Conservation (phyloP, 64 coral and sea anemone species). For the Platygyra sinensis region DNA sequence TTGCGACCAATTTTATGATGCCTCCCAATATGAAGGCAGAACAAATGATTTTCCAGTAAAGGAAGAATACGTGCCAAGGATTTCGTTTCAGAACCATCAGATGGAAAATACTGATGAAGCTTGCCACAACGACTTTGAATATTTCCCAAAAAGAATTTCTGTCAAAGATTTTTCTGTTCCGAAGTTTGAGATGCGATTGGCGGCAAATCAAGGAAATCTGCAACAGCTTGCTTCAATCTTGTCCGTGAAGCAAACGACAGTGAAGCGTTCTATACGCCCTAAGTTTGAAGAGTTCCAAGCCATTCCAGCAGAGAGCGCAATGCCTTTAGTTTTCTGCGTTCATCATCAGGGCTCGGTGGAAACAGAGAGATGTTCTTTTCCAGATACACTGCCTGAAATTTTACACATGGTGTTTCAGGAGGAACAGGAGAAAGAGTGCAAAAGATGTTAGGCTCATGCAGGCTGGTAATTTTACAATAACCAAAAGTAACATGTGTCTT, state of each 20-base stretch:
- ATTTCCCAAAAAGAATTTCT: background rate
- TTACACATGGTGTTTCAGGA: background rate
- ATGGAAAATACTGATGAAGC: background rate
- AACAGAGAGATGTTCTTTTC: no score
- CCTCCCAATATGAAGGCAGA: background rate
- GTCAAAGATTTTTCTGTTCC: slow-evolving; percentile 6
- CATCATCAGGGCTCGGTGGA: no score
- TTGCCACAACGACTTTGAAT: background rate
- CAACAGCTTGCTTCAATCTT: background rate
- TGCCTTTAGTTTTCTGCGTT: background rate
- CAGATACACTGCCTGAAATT: background rate
- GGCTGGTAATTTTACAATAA: no score
- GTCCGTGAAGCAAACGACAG: background rate
- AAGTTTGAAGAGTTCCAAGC: background rate
- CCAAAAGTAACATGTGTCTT: no score
- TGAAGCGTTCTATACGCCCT: background rate
- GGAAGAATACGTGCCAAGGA: background rate
- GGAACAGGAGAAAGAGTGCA: background rate
- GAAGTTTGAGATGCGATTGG: slow-evolving; percentile 1
- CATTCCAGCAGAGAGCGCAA: background rate
- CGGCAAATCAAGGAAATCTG: slow-evolving; percentile 16
- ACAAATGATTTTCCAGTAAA: background rate
- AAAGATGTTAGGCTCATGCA: background rate
- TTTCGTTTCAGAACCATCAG: background rate
- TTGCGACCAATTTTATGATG: background rate